Base-by-base conservation (phyloP, 2,888 invertebrate genomes). In the Bellardia pandia region DNA sequence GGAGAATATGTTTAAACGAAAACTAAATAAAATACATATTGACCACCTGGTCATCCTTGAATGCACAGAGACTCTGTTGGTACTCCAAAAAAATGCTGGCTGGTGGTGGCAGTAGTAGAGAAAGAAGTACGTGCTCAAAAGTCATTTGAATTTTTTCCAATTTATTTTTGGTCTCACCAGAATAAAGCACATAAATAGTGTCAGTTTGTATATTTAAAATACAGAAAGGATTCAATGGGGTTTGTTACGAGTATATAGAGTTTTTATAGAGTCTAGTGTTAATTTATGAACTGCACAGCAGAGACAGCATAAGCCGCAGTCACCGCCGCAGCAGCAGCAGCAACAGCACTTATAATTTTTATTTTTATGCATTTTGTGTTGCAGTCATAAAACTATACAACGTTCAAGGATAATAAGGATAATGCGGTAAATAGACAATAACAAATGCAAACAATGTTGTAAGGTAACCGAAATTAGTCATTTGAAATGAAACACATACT, bases 1-100 rank as follows among this genome's bases (percentile, higher is more conserved):
- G 79, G 62, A 69, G 51, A 45, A 45, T 53, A 62, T 40, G 45
- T 53, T 62, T 9, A 37, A 53, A 13, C 62, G 48, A 14, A 58
- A 62, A 42, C 71, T 23, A 53, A 60, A 76, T 64, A 77, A 74
- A 81, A 48, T 45, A 56, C 45, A 81, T 53, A 88, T 86, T 89
- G 89, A 88, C 88, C 89, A 90, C 89, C 89, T 89, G 90, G 90
- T 85, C 89, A 87, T 83, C 85, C 88, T 89, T 86, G 85, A 89
- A 86, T 88, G 78, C 62, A 77, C 45, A 71, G 23, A 11, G 62
- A 37, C 53, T 33, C 33, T 3, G 3, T 66, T n/a, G 1, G n/a
- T 16, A 23, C 66, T 40, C 69, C 68, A 75, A 71, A 48, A 68
- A 77, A 48, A 13, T 72, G 37, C 2, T 86, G 77, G 58, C 2